Evolutionary conservation across 2,113 vertebrate species (phyloP).

Genomic region (Oreochromis aureus): DNA sequence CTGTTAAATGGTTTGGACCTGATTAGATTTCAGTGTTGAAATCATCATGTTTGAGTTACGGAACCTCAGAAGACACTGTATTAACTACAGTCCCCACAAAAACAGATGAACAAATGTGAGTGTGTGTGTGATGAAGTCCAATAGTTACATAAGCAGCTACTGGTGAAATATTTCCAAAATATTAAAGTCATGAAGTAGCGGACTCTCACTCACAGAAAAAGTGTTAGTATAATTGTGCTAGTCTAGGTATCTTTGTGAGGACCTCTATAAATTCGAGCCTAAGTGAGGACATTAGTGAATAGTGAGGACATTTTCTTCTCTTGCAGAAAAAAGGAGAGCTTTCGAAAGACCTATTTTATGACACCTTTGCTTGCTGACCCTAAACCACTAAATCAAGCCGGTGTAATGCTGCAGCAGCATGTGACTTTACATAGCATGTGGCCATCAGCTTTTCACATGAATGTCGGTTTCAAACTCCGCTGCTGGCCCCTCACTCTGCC

Average conservation of each 20-base stretch:
- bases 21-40: not conserved
- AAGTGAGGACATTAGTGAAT: not conserved
- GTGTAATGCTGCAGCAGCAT: not conserved
- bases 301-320: not conserved
- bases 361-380: not conserved
- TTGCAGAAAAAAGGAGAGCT: not conserved
- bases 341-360: not conserved
- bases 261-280: rapidly evolving
- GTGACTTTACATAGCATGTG: not conserved
- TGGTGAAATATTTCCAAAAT: not conserved
- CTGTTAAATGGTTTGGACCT: not conserved
- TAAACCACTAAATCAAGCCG: not conserved
- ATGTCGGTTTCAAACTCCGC: not conserved
- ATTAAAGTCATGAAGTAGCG: not conserved
- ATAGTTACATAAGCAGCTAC: not conserved
- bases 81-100: not conserved
- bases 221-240: not conserved
- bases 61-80: not conserved
- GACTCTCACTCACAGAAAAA: not conserved
- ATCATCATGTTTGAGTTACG: not conserved
- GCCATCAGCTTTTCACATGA: not conserved
- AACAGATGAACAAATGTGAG: not conserved
- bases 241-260: not conserved
- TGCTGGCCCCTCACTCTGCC: not conserved
- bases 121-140: not conserved